A percentile compares a stretch with the other conserved stretches of the same genome.
These are phyloP conservation scores for Tortricodes alternella DNA, from an alignment of 2,888 invertebrate genomes.

Conservation along the genomic window DNA sequence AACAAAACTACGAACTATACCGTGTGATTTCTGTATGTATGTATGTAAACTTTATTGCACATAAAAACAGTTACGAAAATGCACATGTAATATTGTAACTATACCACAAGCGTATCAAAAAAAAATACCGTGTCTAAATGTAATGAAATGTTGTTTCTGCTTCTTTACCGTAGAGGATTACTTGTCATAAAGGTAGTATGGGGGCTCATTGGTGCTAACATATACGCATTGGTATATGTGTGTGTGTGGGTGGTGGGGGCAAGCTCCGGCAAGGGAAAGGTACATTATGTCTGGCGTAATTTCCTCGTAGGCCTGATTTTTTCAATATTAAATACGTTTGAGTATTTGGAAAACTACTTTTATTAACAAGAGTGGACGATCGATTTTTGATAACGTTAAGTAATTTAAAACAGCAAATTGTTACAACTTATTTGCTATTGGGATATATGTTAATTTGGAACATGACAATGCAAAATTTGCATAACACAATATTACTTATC, in stretches of 20 bases:
- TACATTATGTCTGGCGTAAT: constrained; percentile 2
- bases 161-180: constrained; percentile 15
- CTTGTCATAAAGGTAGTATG: constrained; percentile 22
- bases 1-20: neutral
- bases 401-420: too few species aligned
- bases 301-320: constrained; percentile 14
- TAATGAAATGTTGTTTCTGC: constrained; percentile 27
- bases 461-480: constrained; percentile 3
- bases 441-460: neutral
- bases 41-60: too few species aligned
- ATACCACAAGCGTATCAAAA: neutral
- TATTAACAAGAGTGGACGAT: too few species aligned
- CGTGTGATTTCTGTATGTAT: too few species aligned
- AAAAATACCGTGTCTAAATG: constrained; percentile 14
- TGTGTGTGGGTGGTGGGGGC: neutral
- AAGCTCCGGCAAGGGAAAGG: neutral
- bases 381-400: too few species aligned
- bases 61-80: neutral
- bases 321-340: constrained; percentile 5
- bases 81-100: neutral
- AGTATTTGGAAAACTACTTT: too few species aligned
- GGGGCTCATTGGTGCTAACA: neutral
- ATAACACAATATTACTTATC: neutral
- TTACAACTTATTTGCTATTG: neutral
- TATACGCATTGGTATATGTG: neutral